These are phyloP conservation scores for Apolygus lucorum DNA, from an alignment of 1,140 invertebrate species.

Conservation along the genomic window DNA sequence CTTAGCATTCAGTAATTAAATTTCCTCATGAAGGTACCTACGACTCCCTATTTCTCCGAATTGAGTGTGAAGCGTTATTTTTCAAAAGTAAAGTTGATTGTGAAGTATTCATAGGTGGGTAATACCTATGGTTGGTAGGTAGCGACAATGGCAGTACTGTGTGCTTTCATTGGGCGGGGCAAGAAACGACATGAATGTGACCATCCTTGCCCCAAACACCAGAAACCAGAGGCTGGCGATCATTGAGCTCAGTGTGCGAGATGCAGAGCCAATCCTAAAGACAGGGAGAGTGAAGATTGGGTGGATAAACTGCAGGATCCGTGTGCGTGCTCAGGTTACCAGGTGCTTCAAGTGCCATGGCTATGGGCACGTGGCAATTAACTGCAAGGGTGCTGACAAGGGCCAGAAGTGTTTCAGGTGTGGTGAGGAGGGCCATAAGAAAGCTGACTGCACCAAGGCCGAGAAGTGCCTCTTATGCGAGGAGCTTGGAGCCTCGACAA, in stretches of 20 bases:
- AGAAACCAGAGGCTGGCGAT: conserved; percentile 12
- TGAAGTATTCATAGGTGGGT: too few species aligned
- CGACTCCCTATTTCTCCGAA: too few species aligned
- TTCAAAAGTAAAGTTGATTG: too few species aligned
- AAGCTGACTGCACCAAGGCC: background rate
- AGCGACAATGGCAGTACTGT: too few species aligned
- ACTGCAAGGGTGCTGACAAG: background rate
- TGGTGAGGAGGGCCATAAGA: background rate
- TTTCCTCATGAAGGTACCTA: too few species aligned
- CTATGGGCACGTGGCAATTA: background rate
- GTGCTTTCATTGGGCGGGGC: background rate
- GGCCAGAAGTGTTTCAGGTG: background rate
- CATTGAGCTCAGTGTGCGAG: background rate
- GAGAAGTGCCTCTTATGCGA: background rate
- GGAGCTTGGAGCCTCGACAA: background rate
- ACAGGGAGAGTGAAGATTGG: conserved; percentile 6
- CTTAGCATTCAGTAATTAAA: too few species aligned
- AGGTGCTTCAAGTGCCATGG: too few species aligned
- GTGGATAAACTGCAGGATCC: conserved; percentile 16
- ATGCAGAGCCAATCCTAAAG: background rate
- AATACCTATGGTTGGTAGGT: too few species aligned
- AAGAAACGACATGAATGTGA: background rate
- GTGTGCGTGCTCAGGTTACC: conserved; percentile 1
- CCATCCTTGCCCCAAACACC: background rate
- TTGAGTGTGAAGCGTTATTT: too few species aligned